Base-by-base conservation (phyloP, 2,113 vertebrate genomes). In the Collichthys lucidus region DNA sequence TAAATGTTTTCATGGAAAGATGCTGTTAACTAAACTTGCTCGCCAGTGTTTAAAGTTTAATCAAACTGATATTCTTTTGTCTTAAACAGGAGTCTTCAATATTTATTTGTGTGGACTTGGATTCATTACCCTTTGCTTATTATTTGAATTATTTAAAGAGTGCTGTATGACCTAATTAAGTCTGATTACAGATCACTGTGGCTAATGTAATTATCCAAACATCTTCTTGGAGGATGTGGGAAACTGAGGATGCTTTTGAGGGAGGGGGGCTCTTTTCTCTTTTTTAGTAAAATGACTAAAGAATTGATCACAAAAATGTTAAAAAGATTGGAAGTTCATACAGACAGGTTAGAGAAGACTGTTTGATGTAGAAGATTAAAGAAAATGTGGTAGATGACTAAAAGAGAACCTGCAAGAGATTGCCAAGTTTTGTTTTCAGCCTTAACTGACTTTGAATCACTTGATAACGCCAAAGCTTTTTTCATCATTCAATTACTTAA, bases 1-100 rank as follows among this genome's bases (percentile, higher is more conserved):
- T 76, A 86, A 86, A 88, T 74, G 63, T 53, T 44, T 85, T 80
- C 31, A 71, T 56, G 29, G 59, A 49, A 70, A 71, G 60, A 74
- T 16, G 6, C 19, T 60, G 76, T 52, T 47, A 40, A 73, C 40
- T 56, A 14, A 76, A 65, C 86, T 9, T 20, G 50, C 80, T 81
- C 22, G 4, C 55, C 67, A 76, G 50, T 35, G 29, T 79, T 80
- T 40, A 74, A 77, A 79, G 49, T 72, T 75, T 7, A 55, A 64
- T 73, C 72, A 57, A 56, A 64, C 31, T 22, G 31, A 74, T 75
- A 60, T 66, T 78, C 17, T 65, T 82, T 85, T 47, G 50, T 35
- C 26, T 68, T 56, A 60, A 68, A 72, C 69, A 60, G 22, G 35
- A 55, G 16, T 62, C 3, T 66, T 4, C 67, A 73, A 76, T 79